These are phyloP conservation scores for Odocoileus virginianus DNA, from an alignment of 2,113 vertebrate genomes.

Conservation along the genomic window DNA sequence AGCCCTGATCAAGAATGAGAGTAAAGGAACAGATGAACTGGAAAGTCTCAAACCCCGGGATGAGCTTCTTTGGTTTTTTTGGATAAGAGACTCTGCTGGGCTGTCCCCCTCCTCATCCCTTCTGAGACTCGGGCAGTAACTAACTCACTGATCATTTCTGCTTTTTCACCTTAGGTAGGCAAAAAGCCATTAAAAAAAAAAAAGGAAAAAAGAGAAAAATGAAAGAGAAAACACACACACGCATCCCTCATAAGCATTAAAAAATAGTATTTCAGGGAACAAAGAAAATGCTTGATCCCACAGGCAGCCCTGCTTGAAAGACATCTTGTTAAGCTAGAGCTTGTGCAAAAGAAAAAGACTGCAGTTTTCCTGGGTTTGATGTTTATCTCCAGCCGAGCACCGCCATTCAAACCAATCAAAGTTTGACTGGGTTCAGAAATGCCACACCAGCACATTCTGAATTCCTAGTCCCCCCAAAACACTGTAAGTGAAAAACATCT, in stretches of 20 bases:
- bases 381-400: slow-evolving; percentile 70
- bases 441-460: slow-evolving; percentile 82
- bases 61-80: not conserved
- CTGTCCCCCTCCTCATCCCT: not conserved
- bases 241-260: slow-evolving; percentile 30
- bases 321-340: slow-evolving; percentile 56
- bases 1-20: not conserved
- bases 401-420: slow-evolving; percentile 72
- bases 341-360: slow-evolving; percentile 40
- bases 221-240: not conserved
- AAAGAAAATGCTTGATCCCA: slow-evolving; percentile 66
- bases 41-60: not conserved
- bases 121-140: not conserved
- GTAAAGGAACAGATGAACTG: not conserved
- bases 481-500: slow-evolving; percentile 84
- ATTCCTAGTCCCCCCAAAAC: slow-evolving; percentile 53
- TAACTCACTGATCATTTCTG: slow-evolving; percentile 46
- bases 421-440: slow-evolving; percentile 81
- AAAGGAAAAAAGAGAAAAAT: not conserved
- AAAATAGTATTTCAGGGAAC: slow-evolving; percentile 60
- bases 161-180: slow-evolving; percentile 57
- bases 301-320: slow-evolving; percentile 25
- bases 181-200: slow-evolving; percentile 34
- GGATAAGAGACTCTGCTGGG: not conserved
- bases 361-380: slow-evolving; percentile 66